Evolutionary conservation across 2,113 vertebrate genomes (phyloP), one percentile per base, ranked within the genome.

Genomic region (Pimephales promelas): DNA sequence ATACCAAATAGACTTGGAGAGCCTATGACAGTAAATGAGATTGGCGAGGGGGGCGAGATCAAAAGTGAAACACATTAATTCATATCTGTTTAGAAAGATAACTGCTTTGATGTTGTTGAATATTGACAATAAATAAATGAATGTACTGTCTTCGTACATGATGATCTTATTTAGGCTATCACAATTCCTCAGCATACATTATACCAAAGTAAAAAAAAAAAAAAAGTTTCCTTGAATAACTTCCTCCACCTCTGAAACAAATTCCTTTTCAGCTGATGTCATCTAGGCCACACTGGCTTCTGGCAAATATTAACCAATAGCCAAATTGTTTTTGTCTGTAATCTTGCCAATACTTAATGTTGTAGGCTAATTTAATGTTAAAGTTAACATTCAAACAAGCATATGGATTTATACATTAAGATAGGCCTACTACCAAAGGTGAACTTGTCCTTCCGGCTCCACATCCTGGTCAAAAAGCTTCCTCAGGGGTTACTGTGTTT

Each of bases 1-100:
- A 88, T 88, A 78, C 57, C 79, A 86, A 87, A 81, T 66, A 59
- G 70, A 73, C 52, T 70, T 34, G 24, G 49, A 28, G 45, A 74
- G 45, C 18, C 61, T 40, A 52, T 24, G 73, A 16, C 47, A 36
- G 34, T 47, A 71, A 80, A 72, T 73, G 54, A 80, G 56, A 62
- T 70, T 24, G 18, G 10, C 6, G 57, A 71, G 36, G 72, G 49
- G 47, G 72, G 57, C 54, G 28, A 54, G 36, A 45, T 3, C 36
- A 22, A 31, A 61, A 26, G 28, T 40, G 34, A 43, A 45, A 40
- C 40, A 20, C 3, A n/a, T n/a, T n/a, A n/a, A n/a, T n/a, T n/a
- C n/a, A n/a, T n/a, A n/a, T n/a, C 7, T 74, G 14, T 11, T 9
- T 28, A 74, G 26, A 22, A 49, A 47, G 40, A 45, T 6, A 11